phyloP scores from a whole-genome alignment of 2,888 invertebrate species.

The Brachypterus glaber region DNA sequence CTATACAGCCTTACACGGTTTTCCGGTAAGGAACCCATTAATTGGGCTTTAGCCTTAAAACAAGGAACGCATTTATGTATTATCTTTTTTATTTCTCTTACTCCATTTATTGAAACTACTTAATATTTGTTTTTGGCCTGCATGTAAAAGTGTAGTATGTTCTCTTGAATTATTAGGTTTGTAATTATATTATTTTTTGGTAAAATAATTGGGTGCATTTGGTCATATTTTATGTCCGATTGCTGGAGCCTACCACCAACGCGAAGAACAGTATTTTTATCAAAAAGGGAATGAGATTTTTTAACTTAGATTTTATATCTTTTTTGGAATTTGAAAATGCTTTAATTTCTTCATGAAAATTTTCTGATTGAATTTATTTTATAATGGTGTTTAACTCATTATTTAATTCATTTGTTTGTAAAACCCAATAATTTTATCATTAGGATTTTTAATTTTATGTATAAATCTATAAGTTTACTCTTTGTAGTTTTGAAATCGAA shows the following conservation, averaged over 20 bases:
- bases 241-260: constrained; percentile 14
- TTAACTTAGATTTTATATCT: constrained; percentile 5
- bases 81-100: constrained; percentile 11
- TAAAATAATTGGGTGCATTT: constrained; percentile 17
- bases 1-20: constrained; percentile 5
- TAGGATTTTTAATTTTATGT: background rate
- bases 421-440: no score
- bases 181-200: constrained; percentile 13
- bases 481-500: background rate
- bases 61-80: constrained; percentile 13
- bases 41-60: constrained; percentile 5
- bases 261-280: constrained; percentile 7
- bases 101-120: constrained; percentile 12
- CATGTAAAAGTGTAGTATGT: constrained; percentile 13
- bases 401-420: no score
- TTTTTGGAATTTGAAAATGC: background rate
- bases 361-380: background rate
- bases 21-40: constrained; percentile 10
- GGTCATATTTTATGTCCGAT: constrained; percentile 9
- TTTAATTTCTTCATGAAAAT: background rate
- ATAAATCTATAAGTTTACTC: background rate
- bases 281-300: constrained; percentile 10
- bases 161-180: constrained; percentile 12
- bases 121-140: constrained; percentile 14
- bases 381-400: background rate